Base-by-base conservation (phyloP, 2,113 vertebrate genomes). In the Thryonomys swinderianus region DNA sequence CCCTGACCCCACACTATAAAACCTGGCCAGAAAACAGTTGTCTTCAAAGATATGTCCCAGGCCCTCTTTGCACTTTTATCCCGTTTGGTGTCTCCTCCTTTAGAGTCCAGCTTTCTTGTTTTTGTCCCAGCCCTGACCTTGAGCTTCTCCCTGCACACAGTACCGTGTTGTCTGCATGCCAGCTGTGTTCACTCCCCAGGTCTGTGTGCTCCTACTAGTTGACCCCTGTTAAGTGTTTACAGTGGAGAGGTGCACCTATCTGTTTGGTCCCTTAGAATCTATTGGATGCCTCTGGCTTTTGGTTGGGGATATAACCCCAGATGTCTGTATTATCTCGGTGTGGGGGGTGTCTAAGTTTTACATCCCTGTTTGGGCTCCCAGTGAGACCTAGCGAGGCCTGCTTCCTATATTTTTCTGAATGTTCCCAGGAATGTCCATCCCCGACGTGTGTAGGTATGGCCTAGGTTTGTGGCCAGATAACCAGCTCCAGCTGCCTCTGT, bases 401-500 rank as follows among this genome's bases (percentile, higher is more conserved):
- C 48, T 92, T 78, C 78, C 71, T 62, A 1, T 95, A 45, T 90
- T 92, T 93, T 95, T 86, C 71, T 90, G 42, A 25, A 61, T 74
- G 7, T 87, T 79, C 30, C 66, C 57, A 0, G 69, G 20, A 85
- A 51, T 62, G 34, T 80, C 69, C 23, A 14, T 95, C 23, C 53
- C 48, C 34, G 76, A 55, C 21, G 67, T 86, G 32, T 51, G n/a
- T 87, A 80, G 88, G 80, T 66, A 48, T 25, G 16, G 57, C 78
- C 90, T 17, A 80, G 81, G 32, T 61, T 34, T 92, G 67, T 59
- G 32, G 45, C 83, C 79, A 91, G 82, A 57, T 1, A 0, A n/a
- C 83, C 27, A 67, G 64, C 20, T 86, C 73, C 85, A 57, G 32
- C 76, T 87, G 42, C 89, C 80, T 96, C 90, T 93, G 66, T 92